Base-by-base conservation (phyloP, 2,797 vertebrate genomes). In the Etheostoma perlongum region DNA sequence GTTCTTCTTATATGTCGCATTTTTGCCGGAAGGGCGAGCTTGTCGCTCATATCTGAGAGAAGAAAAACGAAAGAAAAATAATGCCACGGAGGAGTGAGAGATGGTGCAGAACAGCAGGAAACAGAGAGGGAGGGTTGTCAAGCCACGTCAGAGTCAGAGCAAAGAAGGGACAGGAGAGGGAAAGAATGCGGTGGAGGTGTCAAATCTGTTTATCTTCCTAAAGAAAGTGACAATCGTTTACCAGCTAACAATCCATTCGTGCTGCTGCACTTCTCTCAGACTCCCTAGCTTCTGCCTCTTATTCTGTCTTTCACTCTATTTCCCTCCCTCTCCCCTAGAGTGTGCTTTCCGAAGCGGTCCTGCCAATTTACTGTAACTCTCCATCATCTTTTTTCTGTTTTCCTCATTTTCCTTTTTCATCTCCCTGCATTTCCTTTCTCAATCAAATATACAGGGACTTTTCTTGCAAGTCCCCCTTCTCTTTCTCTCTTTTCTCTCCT, bases 201-300 rank as follows among this genome's bases (percentile, higher is more conserved):
- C 93, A 93, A 85, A 93, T 89, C 83, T 87, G 86, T 93, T 94
- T 90, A 91, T 93, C 87, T 90, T 81, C 75, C 85, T 52, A 77
- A 86, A 91, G 84, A 83, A 85, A 92, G 88, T 91, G 92, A 92
- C 92, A 92, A 88, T 91, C 86, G 75, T 94, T 95, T 94, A 92
- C 91, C 83, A 85, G 85, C 91, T 91, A 91, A 88, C 87, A 90
- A 84, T 87, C 88, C 85, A 82, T 87, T 85, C 77, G 78, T 62
- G 55, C 80, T 89, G 74, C 77, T 42, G 67, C 81, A 78, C 76
- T 90, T 69, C 83, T 78, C 73, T 71, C 47, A 10, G 48, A 86
- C 82, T 85, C 85, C 78, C 74, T 52, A 79, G 73, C 82, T 85
- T 84, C 81, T 70, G 80, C 73, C 80, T 82, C 85, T 84, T 83